Base-by-base conservation (phyloP, 2,113 vertebrate genomes). In the Brachyhypopomus occidentalis region DNA sequence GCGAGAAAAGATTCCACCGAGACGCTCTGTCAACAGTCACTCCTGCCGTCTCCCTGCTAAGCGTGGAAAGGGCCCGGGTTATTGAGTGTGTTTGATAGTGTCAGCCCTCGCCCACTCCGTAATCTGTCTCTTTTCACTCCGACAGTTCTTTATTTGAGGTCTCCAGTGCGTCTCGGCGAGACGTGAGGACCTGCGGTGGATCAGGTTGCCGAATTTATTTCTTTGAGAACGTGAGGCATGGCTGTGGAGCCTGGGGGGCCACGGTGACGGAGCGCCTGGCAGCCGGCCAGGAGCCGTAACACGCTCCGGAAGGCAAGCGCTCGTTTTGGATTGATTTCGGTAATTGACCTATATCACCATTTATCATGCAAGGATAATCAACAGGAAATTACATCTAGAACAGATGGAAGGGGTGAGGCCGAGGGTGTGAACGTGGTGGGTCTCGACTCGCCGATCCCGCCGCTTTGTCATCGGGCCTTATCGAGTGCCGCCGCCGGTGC, bases 1-100 rank as follows among this genome's bases (percentile, higher is more conserved):
- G 84, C 88, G 87, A 90, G 80, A 55, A 81, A 89, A 78, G 75
- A 69, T 79, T 82, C 79, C 69, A n/a, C 48, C 20, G 73, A 67
- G 75, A 79, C 81, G 84, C 80, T 86, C 85, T 83, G 84, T 91
- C 84, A 90, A 89, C 80, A 88, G 87, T 90, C 88, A 85, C 83
- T 81, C 84, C 76, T 88, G 66, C 52, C 34, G 63, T 60, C 36
- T 63, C 45, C 45, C 64, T 48, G 69, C 55, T 45, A 77, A 88
- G 86, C 89, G 86, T 41, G 82, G 81, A 52, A 52, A 80, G 71
- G 84, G 84, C 86, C 70, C 5, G 72, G 87, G 89, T 90, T 87
- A 86, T 87, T 83, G 86, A 87, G 78, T 88, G 78, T 77, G 84
- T 87, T 84, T 83, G 84, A 90, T 88, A 88, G 82, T 88, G 88